Base-by-base conservation (phyloP, 2,888 invertebrate genomes). In the Anagyrus pseudococci region DNA sequence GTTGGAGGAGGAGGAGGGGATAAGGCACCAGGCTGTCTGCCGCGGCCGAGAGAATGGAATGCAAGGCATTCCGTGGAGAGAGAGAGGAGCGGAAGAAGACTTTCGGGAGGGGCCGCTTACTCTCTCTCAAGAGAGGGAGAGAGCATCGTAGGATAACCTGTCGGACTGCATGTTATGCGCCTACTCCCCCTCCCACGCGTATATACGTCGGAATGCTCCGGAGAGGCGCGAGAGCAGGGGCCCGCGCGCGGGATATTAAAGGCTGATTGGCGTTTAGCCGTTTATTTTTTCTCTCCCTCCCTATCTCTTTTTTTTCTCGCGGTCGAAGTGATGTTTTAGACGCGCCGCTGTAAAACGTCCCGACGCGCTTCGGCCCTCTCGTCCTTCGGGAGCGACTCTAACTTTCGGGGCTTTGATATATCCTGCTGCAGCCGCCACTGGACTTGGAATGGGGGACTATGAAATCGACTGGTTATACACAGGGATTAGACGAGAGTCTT, bases 21-120 rank as follows among this genome's bases (percentile, higher is more conserved):
- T 8, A 65, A 68, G 76, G 76, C 77, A 77, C 77, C 77, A 77
- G 66, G 75, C 77, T 76, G 77, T 77, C 77, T 77, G 73, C 73
- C 69, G 62, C 61, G 64, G 61, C 63, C 67, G 65, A 66, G 68
- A 68, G 68, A 70, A 69, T 58, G 64, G 63, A 62, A 64, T 64
- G 64, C 25, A 58, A 58, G 70, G 68, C 63, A 67, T 64, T 65
- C 68, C 37, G 41, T 37, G 26, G 15, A 17, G 54, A 50, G n/a
- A 33, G 33, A 33, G 33, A 33, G 33, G 33, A 8, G 17, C 43
- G 43, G 52, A 55, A 19, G 56, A 43, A 19, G 57, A 19, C 50
- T 66, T 58, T 15, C 55, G 64, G 66, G 63, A 48, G 67, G 66
- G 62, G 33, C 56, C 62, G 56, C 50, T n/a, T n/a, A n/a, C n/a